Conservation (phyloP, 92 coral and sea anemone genomes). For the Phymanthus crucifer region DNA sequence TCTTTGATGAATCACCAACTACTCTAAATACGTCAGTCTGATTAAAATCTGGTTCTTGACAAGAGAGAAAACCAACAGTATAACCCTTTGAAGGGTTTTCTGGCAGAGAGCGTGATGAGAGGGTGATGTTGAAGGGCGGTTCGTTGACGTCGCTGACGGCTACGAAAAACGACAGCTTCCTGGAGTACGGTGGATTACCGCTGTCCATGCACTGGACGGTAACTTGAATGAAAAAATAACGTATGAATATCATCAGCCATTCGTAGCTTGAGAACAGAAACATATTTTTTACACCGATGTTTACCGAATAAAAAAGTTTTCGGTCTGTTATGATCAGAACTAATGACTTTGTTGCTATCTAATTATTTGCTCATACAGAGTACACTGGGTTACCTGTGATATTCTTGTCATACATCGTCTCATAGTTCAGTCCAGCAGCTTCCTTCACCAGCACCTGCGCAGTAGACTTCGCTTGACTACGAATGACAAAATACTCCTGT, state of each 20-base stretch:
- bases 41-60: constrained; percentile 74
- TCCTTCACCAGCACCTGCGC: constrained; percentile 63
- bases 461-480: constrained; percentile 23
- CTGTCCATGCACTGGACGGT: constrained; percentile 68
- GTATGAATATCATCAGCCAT: too few species aligned
- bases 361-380: not conserved
- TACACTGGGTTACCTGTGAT: constrained; percentile 49
- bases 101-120: constrained; percentile 29
- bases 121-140: constrained; percentile 66
- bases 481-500: constrained; percentile 44
- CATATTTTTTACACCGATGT: too few species aligned
- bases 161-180: constrained; percentile 46
- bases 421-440: constrained; percentile 72
- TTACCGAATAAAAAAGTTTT: too few species aligned
- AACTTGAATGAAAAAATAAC: constrained; percentile 29
- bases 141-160: constrained; percentile 75
- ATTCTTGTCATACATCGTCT: constrained; percentile 33
- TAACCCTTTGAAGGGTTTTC: constrained; percentile 63
- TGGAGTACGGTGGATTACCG: constrained; percentile 72
- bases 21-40: constrained; percentile 69
- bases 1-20: constrained; percentile 64
- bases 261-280: too few species aligned
- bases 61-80: constrained; percentile 63
- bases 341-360: not conserved
- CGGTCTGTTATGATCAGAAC: too few species aligned